Conservation (phyloP, 2,888 invertebrate genomes). For the Caenorhabditis imperialis region DNA sequence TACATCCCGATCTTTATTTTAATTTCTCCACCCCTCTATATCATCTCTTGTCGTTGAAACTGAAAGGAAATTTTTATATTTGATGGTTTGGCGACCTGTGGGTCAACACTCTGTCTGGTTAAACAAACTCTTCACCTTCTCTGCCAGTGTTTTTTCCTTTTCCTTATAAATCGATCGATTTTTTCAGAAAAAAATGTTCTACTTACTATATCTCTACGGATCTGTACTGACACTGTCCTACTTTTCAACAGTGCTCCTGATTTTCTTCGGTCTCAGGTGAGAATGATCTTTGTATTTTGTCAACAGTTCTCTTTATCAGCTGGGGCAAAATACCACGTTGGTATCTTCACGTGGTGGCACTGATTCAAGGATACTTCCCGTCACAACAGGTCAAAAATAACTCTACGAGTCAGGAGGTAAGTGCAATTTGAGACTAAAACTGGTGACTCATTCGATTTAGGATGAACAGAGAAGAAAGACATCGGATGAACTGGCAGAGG, state of each 20-base stretch:
- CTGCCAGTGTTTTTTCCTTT: constrained; percentile 4
- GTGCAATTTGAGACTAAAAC: not conserved
- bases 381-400: constrained; percentile 11
- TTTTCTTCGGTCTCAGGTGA: constrained; percentile 54
- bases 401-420: not conserved
- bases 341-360: constrained; percentile 60
- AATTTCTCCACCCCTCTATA: too few relatives aligned
- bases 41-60: too few relatives aligned
- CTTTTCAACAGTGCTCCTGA: constrained; percentile 52
- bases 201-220: constrained; percentile 35
- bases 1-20: too few relatives aligned
- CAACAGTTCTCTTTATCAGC: constrained; percentile 25
- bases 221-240: constrained; percentile 27
- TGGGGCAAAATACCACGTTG: constrained; percentile 66
- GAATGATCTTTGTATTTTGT: not conserved
- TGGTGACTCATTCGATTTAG: constrained; percentile 5
- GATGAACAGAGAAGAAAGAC: constrained; percentile 11
- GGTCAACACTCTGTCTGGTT: constrained; percentile 29
- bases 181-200: constrained; percentile 12
- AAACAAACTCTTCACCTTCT: constrained; percentile 26
- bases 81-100: constrained; percentile 7
- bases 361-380: constrained; percentile 62
- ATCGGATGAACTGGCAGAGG: constrained; percentile 16
- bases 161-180: not conserved
- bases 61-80: too few relatives aligned